These are phyloP conservation scores for Pteria penguin DNA, from an alignment of 2,888 invertebrate genomes.

Conservation along the genomic window DNA sequence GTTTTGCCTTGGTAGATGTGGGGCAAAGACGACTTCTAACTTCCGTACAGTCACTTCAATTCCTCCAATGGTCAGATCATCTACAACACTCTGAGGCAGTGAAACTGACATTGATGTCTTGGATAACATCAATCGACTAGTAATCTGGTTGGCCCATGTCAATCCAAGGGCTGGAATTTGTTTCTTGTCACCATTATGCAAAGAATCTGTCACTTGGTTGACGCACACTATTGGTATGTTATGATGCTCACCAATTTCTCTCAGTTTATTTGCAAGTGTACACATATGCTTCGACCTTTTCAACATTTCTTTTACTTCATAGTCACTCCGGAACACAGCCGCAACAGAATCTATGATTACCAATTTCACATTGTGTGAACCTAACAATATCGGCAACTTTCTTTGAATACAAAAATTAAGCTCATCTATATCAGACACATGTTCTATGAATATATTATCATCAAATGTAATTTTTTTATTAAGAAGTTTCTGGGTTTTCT, in stretches of 20 bases:
- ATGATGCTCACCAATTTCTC: conserved; percentile 82
- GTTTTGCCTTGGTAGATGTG: conserved; percentile 82
- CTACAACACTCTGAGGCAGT: conserved; percentile 49
- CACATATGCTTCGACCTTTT: conserved; percentile 73
- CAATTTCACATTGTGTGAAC: conserved; percentile 83
- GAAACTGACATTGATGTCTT: conserved; percentile 57
- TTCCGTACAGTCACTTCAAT: conserved; percentile 63
- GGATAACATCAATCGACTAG: conserved; percentile 83
- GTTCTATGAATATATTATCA: conserved; percentile 86
- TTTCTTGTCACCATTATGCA: conserved; percentile 53
- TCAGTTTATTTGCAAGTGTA: conserved; percentile 83
- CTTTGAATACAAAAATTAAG: conserved; percentile 79
- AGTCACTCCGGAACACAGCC: conserved; percentile 84
- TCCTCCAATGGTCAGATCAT: conserved; percentile 46
- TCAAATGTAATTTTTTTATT: conserved; percentile 55
- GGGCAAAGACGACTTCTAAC: conserved; percentile 83
- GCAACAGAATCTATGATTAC: conserved; percentile 88
- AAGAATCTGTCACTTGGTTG: conserved; percentile 83
- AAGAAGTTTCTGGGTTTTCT: conserved; percentile 45
- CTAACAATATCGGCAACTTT: conserved; percentile 83
- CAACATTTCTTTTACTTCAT: conserved; percentile 81
- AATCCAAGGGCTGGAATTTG: conserved; percentile 84
- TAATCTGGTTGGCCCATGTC: conserved; percentile 85
- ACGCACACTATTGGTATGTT: conserved; percentile 85
- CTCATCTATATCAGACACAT: conserved; percentile 83